Evolutionary conservation across 1,140 invertebrate genomes (phyloP), one percentile per base, ranked within the genome.

Genomic region (Platorchestia sp.): DNA sequence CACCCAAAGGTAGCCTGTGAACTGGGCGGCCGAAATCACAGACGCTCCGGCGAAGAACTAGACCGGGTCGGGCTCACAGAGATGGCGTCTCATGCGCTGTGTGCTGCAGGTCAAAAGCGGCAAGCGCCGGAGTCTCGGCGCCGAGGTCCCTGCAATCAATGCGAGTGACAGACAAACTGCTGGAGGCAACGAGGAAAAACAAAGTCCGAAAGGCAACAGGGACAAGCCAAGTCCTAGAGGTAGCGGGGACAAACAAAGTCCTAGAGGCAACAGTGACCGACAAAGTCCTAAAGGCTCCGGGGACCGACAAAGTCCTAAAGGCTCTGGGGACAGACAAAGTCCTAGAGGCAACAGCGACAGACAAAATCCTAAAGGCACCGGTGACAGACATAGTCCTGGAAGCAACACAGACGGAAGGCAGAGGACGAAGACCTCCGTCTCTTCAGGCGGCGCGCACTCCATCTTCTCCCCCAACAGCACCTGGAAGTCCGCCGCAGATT

Each of bases 401-500:
- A 93, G 91, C 91, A 44, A 45, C 41, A 75, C 59, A 19, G 59
- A 75, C 59, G 16, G 16, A 75, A 90, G 27, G 44, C 87, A 90
- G 42, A 90, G 27, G 41, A 14, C 41, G 5, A 47, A 93, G 45
- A 40, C 43, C 16, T 22, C 1, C 14, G 14, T 27, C 59, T 14
- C 59, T 36, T 75, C 59, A 22, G 14, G 19, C 91, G 22, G 41
- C 36, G n/a, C 91, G 1, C 91, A 44, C 19, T 93, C 91, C 16
- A 93, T 93, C 43, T 93, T 93, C 91, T 45, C 43, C 40, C 19
- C 91, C 10, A 47, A 10, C 40, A 44, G 43, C 5, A 44, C 44
- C 22, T 93, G 91, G 91, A 93, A 93, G 91, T 45, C 91, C 40
- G 91, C 91, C 40, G 91, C 40, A 6, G 91, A 47, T 27, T 47